A percentile compares a stretch with the other conserved stretches of the same genome.
These are phyloP conservation scores for Wiebesia pumilae DNA, from an alignment of 1,140 invertebrate species.

Conservation along the genomic window DNA sequence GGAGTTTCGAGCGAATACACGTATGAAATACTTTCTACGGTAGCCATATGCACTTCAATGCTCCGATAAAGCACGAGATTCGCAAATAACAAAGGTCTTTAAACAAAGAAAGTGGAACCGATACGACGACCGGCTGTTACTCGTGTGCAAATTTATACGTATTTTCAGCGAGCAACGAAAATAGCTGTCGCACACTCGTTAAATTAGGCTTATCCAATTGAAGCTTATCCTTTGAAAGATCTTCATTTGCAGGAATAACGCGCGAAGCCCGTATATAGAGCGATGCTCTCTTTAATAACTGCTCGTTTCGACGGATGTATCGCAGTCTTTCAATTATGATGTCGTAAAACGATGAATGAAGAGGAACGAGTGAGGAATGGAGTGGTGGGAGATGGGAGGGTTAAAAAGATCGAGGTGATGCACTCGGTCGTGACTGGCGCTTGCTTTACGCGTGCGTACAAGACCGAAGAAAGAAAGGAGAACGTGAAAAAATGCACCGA, in stretches of 20 bases:
- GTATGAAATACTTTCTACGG: not conserved
- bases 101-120: not conserved
- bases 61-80: not conserved
- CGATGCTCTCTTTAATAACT: not conserved
- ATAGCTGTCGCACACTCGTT: not conserved
- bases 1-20: too few relatives aligned
- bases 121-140: not conserved
- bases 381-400: not conserved
- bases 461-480: conserved; percentile 9
- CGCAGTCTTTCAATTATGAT: conserved; percentile 18
- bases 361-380: not conserved
- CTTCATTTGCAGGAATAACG: conserved; percentile 11
- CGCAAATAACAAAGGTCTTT: not conserved
- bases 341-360: conserved; percentile 10
- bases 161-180: not conserved
- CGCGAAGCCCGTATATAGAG: not conserved
- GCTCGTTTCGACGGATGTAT: conserved; percentile 13
- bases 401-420: conserved; percentile 6
- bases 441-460: not conserved
- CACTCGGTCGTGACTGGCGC: not conserved
- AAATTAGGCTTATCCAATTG: conserved; percentile 1
- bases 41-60: not conserved
- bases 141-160: not conserved
- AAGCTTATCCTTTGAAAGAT: conserved; percentile 25
- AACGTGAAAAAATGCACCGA: conserved; percentile 33